Conservation (phyloP, 2,113 vertebrate genomes). For the Oryzias celebensis region DNA sequence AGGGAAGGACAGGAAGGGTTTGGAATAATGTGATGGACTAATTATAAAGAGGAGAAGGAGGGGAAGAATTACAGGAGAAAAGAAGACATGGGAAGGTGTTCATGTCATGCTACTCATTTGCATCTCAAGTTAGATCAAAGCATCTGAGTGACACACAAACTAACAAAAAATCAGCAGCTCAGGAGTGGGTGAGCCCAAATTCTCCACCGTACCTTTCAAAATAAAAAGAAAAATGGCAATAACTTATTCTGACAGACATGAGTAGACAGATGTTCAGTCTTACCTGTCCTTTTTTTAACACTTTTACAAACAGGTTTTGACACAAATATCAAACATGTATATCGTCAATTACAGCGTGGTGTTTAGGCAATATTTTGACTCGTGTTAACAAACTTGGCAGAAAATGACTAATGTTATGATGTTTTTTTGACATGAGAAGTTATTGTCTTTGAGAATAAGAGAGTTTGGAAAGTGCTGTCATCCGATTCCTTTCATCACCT, state of each 20-base stretch:
- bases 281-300: conserved; percentile 19
- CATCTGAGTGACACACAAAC: conserved; percentile 21
- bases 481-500: too few relatives aligned
- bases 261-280: conserved; percentile 11
- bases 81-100: conserved; percentile 11
- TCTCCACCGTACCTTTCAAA: too few relatives aligned
- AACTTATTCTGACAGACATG: background rate
- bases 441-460: too few relatives aligned
- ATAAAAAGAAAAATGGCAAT: too few relatives aligned
- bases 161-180: too few relatives aligned
- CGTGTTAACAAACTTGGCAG: conserved; percentile 28
- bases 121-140: conserved; percentile 25
- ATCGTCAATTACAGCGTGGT: conserved; percentile 42
- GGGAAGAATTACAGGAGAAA: background rate
- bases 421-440: too few relatives aligned
- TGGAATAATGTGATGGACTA: conserved; percentile 1
- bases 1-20: background rate
- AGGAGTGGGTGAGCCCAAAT: too few relatives aligned
- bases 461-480: too few relatives aligned
- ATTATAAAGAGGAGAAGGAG: background rate
- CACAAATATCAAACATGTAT: conserved; percentile 48
- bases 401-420: conserved; percentile 8
- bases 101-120: background rate
- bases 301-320: conserved; percentile 47
- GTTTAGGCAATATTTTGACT: conserved; percentile 47